Evolutionary conservation across 1,140 invertebrate species (phyloP).

Genomic region (Megathymus violae): DNA sequence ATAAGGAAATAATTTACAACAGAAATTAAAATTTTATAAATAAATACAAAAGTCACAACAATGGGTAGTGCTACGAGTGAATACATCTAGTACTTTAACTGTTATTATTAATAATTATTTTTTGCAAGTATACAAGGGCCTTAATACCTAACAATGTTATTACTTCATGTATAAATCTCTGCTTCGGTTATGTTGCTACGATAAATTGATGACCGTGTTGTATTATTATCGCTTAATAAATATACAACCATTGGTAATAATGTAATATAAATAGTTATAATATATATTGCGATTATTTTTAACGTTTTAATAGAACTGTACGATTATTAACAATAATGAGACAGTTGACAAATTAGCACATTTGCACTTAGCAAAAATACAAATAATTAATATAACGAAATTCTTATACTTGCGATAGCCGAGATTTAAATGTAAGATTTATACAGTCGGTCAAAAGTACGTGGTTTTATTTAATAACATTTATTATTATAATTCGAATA

Average conservation of each 20-base stretch:
- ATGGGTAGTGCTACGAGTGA: slow-evolving; percentile 25
- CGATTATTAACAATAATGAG: too few species aligned
- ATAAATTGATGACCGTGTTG: neutral
- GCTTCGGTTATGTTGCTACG: neutral
- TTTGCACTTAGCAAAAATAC: too few species aligned
- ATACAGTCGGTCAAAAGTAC: slow-evolving; percentile 1
- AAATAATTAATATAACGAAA: too few species aligned
- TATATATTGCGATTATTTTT: too few species aligned
- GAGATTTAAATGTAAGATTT: neutral
- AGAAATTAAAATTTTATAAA: slow-evolving; percentile 41
- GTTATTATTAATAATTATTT: slow-evolving; percentile 30
- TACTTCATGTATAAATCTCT: slow-evolving; percentile 30
- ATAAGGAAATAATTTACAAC: slow-evolving; percentile 52
- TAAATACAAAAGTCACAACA: slow-evolving; percentile 50
- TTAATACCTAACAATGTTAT: slow-evolving; percentile 36
- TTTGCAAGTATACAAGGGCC: slow-evolving; percentile 38
- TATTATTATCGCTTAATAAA: neutral
- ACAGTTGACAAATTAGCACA: too few species aligned
- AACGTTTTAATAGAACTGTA: too few species aligned
- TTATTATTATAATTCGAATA: slow-evolving; percentile 16
- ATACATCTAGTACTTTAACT: slow-evolving; percentile 31
- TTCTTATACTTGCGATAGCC: too few species aligned
- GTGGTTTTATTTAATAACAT: slow-evolving; percentile 3
- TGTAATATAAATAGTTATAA: too few species aligned
- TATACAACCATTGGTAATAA: too few species aligned